These are phyloP conservation scores for Ranitomeya imitator DNA, from an alignment of 2,113 vertebrate species.

Conservation along the genomic window DNA sequence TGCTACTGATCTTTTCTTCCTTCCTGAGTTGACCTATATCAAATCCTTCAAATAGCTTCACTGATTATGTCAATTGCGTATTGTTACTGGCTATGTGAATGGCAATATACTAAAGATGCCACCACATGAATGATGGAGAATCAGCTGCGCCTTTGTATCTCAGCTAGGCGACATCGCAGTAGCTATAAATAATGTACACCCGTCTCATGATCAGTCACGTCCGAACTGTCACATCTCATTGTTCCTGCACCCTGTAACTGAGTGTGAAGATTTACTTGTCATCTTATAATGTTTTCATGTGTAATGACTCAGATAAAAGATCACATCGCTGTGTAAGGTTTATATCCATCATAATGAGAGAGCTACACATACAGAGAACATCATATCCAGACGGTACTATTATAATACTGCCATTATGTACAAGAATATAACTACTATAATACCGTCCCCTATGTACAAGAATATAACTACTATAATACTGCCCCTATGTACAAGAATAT, in stretches of 20 bases:
- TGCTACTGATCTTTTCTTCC: too few relatives aligned
- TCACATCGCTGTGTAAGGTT: background rate
- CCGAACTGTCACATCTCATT: background rate
- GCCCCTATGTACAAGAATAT: background rate
- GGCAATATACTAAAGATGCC: too few relatives aligned
- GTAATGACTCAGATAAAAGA: background rate
- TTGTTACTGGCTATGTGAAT: too few relatives aligned
- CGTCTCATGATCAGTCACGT: background rate
- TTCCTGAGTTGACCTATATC: background rate
- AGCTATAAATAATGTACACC: background rate
- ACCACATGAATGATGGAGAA: too few relatives aligned
- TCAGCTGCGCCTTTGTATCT: background rate
- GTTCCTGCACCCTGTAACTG: background rate
- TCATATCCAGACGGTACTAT: background rate
- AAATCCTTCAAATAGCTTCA: too few relatives aligned
- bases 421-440: slow-evolving; percentile 8
- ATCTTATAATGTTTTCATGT: background rate
- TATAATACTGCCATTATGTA: background rate
- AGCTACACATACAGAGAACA: background rate
- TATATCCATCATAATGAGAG: background rate
- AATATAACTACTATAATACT: slow-evolving; percentile 2
- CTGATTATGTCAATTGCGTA: too few relatives aligned
- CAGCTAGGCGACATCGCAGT: background rate
- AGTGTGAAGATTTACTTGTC: background rate
- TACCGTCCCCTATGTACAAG: background rate